Conservation (phyloP, 1,140 invertebrate species). For the Brachionus manjavacas region DNA sequence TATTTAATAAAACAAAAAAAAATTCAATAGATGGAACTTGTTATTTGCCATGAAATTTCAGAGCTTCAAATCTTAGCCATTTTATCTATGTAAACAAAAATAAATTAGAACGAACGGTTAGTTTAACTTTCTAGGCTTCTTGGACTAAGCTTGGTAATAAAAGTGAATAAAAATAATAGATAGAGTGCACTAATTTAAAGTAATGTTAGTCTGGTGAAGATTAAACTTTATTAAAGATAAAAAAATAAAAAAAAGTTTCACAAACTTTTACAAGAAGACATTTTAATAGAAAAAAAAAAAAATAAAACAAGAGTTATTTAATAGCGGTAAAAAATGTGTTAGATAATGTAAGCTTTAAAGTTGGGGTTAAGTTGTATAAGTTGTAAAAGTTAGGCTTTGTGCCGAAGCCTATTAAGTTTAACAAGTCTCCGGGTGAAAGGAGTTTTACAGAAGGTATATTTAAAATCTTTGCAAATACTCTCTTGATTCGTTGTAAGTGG, state of each 20-base stretch:
- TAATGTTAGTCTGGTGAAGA: too few species aligned
- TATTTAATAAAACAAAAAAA: background rate
- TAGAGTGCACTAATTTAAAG: background rate
- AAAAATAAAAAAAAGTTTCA: background rate
- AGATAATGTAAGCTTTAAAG: background rate
- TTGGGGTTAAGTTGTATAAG: background rate
- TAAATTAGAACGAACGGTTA: background rate
- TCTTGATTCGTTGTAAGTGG: conserved; percentile 41
- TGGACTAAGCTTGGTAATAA: background rate
- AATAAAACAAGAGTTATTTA: background rate
- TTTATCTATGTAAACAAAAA: background rate
- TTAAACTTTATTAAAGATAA: background rate
- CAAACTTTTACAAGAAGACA: background rate
- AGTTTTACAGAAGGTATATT: background rate
- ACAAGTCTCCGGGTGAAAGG: background rate
- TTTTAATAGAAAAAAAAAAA: background rate
- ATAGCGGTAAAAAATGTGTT: background rate
- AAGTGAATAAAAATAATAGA: background rate
- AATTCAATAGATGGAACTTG: background rate
- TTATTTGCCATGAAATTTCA: background rate
- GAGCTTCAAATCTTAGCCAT: background rate
- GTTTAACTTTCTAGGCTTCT: background rate
- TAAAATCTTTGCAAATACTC: conserved; percentile 42
- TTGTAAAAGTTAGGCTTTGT: background rate
- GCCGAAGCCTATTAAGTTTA: background rate